Base-by-base conservation (phyloP, 2,888 invertebrate species). In the Watsonalla binaria region DNA sequence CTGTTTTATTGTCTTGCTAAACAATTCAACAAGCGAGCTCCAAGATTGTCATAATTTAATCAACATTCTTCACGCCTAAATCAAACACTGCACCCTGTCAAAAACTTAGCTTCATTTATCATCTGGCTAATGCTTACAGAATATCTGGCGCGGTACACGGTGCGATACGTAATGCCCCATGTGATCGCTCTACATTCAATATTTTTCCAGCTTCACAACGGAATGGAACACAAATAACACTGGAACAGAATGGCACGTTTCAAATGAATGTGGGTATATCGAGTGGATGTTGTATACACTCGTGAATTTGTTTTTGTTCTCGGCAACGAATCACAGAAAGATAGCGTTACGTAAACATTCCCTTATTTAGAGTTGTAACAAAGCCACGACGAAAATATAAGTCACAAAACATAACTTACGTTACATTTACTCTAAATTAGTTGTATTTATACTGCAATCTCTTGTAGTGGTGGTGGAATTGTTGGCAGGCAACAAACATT, bases 1-100 rank as follows among this genome's bases (percentile, higher is more conserved):
- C 68, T 72, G 64, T 74, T 76, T 73, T 72, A 74, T 72, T 72
- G 67, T 70, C 66, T 66, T 60, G 62, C 69, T 66, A 63, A 68
- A 64, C 62, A 66, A 70, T 69, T 67, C 57, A 61, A 58, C 63
- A 58, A 55, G 62, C 52, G 62, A 58, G 53, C 51, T 56, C 59
- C 60, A 63, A 62, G 64, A 62, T 72, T 72, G 71, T 70, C 65
- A 64, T 68, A 61, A 68, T 66, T 68, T 67, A 67, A 74, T 74
- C 63, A 70, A 61, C 47, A 54, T 53, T 62, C 48, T 47, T 49
- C 53, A 59, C 52, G 59, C 51, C 54, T 57, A 59, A 66, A 63
- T 69, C 68, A 69, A 61, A 57, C 58, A 53, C 24, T 13, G 51
- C 24, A 24, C 33, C 15, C 14, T 54, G 33, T 42, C 59, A 62